A percentile compares a stretch with the other conserved stretches of the same genome.
Conservation (phyloP, 2,113 vertebrate genomes). For the Gadus chalcogrammus region DNA sequence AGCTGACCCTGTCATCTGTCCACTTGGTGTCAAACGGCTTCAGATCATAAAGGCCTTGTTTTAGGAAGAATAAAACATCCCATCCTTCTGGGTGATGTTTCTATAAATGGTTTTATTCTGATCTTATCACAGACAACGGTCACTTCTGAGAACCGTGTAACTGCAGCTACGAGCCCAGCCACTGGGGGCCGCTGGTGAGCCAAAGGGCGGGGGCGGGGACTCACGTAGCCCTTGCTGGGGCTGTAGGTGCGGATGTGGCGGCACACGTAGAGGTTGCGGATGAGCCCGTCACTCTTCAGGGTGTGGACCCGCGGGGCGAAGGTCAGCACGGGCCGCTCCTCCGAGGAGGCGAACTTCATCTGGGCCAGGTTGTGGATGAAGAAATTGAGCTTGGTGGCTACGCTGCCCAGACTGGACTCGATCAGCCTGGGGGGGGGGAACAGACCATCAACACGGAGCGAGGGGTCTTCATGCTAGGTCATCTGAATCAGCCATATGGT, state of each 20-base stretch:
- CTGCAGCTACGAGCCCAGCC: too few relatives aligned
- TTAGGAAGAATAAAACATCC: too few relatives aligned
- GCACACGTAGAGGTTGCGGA: constrained; percentile 84
- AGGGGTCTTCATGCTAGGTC: not conserved
- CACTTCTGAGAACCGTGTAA: too few relatives aligned
- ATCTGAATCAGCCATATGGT: too few relatives aligned
- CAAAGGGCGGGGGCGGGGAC: constrained; percentile 41
- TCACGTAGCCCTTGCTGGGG: constrained; percentile 88
- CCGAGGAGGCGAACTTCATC: constrained; percentile 90
- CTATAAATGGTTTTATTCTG: too few relatives aligned
- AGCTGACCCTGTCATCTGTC: too few relatives aligned
- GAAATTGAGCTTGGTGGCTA: constrained; percentile 99
- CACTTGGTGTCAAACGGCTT: too few relatives aligned
- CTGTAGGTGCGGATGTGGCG: constrained; percentile 79
- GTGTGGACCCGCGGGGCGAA: constrained; percentile 85
- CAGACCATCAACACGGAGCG: not conserved
- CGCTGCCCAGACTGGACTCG: constrained; percentile 94
- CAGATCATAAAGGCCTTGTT: too few relatives aligned
- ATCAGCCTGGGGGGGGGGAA: constrained; percentile 77
- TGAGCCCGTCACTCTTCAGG: constrained; percentile 76
- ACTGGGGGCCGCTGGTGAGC: too few relatives aligned
- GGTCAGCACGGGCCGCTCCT: constrained; percentile 81
- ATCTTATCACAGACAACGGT: too few relatives aligned
- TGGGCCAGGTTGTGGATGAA: constrained; percentile 99
- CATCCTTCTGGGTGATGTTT: too few relatives aligned